Evolutionary conservation across 2,888 invertebrate species (phyloP).

Genomic region (Vandiemenella viatica): DNA sequence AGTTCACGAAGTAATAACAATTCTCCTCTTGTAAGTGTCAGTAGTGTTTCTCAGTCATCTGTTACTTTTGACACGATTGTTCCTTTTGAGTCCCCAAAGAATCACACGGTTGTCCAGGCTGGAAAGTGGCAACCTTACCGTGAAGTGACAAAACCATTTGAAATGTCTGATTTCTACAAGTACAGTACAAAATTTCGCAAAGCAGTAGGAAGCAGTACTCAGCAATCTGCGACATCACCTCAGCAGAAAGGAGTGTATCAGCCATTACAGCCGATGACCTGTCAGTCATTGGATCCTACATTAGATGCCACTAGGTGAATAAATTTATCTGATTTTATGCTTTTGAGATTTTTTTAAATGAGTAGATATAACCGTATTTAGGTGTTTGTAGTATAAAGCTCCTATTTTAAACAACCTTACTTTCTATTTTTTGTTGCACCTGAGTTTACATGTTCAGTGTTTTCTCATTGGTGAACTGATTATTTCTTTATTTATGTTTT

Average conservation of each 20-base stretch:
- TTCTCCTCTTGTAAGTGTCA: slow-evolving; percentile 8
- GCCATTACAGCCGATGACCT: slow-evolving; percentile 34
- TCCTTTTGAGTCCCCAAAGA: slow-evolving; percentile 62
- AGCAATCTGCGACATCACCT: background rate
- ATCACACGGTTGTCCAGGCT: slow-evolving; percentile 70
- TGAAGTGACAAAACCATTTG: slow-evolving; percentile 91
- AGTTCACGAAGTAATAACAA: slow-evolving; percentile 12
- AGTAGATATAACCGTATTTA: too few species aligned
- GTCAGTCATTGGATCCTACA: slow-evolving; percentile 26
- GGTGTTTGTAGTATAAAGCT: too few species aligned
- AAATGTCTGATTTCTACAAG: slow-evolving; percentile 96
- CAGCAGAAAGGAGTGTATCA: slow-evolving; percentile 31
- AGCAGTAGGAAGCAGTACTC: slow-evolving; percentile 22
- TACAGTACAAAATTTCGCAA: slow-evolving; percentile 88
- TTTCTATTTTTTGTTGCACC: too few species aligned
- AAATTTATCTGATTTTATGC: too few species aligned
- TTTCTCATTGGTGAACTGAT: too few species aligned
- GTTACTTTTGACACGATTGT: slow-evolving; percentile 25
- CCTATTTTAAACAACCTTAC: too few species aligned
- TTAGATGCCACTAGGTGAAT: background rate
- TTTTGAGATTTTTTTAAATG: too few species aligned
- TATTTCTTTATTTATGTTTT: too few species aligned
- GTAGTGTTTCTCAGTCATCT: background rate
- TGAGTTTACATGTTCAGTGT: too few species aligned
- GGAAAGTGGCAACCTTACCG: slow-evolving; percentile 82